A percentile compares a stretch with the other conserved stretches of the same genome.
Conservation (phyloP, 2,113 vertebrate genomes). For the Platysteira castanea region DNA sequence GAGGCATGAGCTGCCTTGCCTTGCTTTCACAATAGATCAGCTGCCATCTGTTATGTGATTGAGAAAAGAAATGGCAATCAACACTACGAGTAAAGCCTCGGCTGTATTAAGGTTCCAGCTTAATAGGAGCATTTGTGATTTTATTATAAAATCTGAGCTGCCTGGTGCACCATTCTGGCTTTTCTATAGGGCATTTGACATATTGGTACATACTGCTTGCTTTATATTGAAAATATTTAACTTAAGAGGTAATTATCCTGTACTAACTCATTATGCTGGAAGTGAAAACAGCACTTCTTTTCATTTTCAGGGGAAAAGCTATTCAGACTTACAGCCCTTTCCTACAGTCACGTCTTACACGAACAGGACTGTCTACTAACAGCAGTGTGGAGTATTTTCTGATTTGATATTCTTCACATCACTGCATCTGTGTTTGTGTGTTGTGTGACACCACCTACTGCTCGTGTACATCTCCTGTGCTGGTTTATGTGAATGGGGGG, state of each 20-base stretch:
- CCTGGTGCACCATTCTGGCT: neutral
- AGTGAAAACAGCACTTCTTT: neutral
- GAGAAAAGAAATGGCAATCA: neutral
- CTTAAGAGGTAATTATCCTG: neutral
- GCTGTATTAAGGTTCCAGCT: neutral
- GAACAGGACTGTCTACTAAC: neutral
- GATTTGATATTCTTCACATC: neutral
- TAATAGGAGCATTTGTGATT: neutral
- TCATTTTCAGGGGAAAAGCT: neutral
- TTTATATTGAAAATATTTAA: neutral
- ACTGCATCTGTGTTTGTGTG: neutral
- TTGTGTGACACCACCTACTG: neutral
- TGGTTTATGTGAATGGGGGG: neutral
- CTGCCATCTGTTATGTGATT: neutral
- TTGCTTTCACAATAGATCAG: neutral
- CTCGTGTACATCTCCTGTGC: rapidly evolving
- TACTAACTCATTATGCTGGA: neutral
- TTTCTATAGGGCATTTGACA: neutral
- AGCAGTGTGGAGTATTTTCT: neutral
- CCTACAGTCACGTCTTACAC: neutral
- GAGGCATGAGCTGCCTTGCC: neutral
- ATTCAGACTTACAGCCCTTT: neutral
- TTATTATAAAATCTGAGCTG: neutral
- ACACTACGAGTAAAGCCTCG: neutral
- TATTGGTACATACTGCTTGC: neutral